These are phyloP conservation scores for Panurus biarmicus DNA, from an alignment of 2,113 vertebrate genomes.

Conservation along the genomic window DNA sequence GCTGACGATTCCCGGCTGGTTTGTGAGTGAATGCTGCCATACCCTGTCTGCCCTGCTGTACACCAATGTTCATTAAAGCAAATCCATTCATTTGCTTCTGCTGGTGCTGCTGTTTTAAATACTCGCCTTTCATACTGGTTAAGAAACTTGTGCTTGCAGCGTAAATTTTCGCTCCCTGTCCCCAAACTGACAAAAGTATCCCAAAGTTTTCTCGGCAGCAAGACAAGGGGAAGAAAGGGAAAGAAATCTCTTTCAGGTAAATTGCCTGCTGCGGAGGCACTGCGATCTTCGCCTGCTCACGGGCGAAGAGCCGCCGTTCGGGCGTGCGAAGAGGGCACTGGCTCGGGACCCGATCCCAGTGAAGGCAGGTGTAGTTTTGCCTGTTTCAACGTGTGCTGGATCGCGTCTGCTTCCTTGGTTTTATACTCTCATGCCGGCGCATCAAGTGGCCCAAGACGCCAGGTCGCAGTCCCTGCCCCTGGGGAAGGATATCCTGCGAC, in stretches of 20 bases:
- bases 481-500: neutral
- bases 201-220: neutral
- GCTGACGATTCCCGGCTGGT: neutral
- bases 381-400: neutral
- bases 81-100: neutral
- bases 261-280: neutral
- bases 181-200: neutral
- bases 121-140: neutral
- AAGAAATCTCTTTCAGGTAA: neutral
- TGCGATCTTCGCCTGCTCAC: neutral
- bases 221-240: neutral
- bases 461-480: neutral
- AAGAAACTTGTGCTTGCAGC: neutral
- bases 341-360: neutral
- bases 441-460: rapidly evolving
- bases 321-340: neutral
- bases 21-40: constrained; percentile 18
- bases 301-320: neutral
- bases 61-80: constrained; percentile 56
- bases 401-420: neutral
- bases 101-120: neutral
- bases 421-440: neutral
- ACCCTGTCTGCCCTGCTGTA: constrained; percentile 31
- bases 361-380: neutral
- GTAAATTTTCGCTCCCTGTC: neutral